Evolutionary conservation across 2,797 vertebrate genomes (phyloP), one percentile per base, ranked within the genome.

Genomic region (Gambelia wislizenii): DNA sequence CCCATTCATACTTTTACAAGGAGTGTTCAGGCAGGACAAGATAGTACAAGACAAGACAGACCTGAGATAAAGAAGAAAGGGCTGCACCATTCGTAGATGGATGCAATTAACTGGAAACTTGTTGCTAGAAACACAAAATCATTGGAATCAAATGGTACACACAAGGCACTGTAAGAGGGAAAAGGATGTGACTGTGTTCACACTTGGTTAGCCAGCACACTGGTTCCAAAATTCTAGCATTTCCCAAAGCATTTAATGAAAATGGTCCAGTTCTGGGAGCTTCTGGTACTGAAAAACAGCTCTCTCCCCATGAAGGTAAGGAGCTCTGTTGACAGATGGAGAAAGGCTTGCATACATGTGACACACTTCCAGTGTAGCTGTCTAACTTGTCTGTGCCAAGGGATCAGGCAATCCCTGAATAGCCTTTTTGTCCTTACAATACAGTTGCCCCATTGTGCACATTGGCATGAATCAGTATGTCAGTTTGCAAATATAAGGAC

Each of bases 401-500:
- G 20, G 59, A 69, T 69, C 9, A 56, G 49, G 77, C 36, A 81
- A 39, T 44, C 6, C 6, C 9, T 56, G 49, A 81, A 81, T 44
- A 81, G 49, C 64, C 27, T 52, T 44, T 81, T 72, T 72, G 36
- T 81, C 59, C 36, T 72, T 54, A 22, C 49, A 87, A 56, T 80
- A 70, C 25, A 81, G 25, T 30, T 70, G 10, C 49, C 30, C 9
- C 64, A 56, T 56, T 72, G 33, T 49, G 30, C 27, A 81, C 56
- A 87, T 49, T 9, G 47, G 78, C 49, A 72, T 59, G 49, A 72
- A 70, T 33, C 67, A 72, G 20, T 44, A 44, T 4, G 39, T 42
- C 22, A n/a, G 18, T 72, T 72, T 87, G 77, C 64, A 81, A 80
- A 81, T 42, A 56, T 56, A 72, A 72, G 77, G 64, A 49, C 64